Percentiles rank a stretch among this genome's conserved stretches.
phyloP scores from a whole-genome alignment of 2,797 vertebrate genomes.

The Hozukius guyotensis region DNA sequence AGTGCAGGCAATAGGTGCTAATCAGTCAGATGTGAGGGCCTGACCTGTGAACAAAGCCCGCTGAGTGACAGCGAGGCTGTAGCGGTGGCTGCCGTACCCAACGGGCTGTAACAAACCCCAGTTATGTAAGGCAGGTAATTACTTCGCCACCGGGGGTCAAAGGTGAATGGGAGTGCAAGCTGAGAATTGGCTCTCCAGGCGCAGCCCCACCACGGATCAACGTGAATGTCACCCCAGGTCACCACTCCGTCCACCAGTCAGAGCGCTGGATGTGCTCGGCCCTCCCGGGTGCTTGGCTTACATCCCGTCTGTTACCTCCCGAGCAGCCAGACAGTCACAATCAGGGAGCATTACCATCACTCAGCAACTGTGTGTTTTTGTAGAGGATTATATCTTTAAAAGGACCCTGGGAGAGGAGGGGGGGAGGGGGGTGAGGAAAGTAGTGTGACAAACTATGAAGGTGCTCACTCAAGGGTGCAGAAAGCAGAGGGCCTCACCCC shows the following conservation, averaged over 20 bases:
- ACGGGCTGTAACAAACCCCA: conserved; percentile 43
- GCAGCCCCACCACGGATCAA: conserved; percentile 35
- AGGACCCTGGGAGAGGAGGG: conserved; percentile 34
- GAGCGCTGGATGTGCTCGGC: conserved; percentile 18
- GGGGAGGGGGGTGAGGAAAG: conserved; percentile 34
- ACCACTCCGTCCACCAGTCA: conserved; percentile 59
- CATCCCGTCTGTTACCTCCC: conserved; percentile 44
- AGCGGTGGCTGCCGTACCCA: conserved; percentile 22
- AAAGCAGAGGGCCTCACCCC: conserved; percentile 71
- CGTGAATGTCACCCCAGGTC: conserved; percentile 57
- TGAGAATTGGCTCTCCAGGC: conserved; percentile 55
- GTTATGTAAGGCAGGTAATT: conserved; percentile 82
- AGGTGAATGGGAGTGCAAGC: conserved; percentile 66
- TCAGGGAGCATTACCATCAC: conserved; percentile 74
- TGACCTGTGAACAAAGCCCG: conserved; percentile 67
- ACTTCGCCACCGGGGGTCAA: conserved; percentile 69
- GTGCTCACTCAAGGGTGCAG: conserved; percentile 78
- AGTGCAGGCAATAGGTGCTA: conserved; percentile 48
- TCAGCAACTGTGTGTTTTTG: conserved; percentile 78
- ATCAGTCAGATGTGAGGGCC: conserved; percentile 60
- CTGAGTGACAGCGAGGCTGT: conserved; percentile 48
- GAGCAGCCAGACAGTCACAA: conserved; percentile 66
- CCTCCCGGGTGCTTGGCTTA: conserved; percentile 40
- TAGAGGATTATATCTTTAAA: conserved; percentile 79
- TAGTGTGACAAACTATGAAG: conserved; percentile 72